These are phyloP conservation scores for Hirtodrosophila cameraria DNA, from an alignment of 2,888 invertebrate species.

Conservation along the genomic window DNA sequence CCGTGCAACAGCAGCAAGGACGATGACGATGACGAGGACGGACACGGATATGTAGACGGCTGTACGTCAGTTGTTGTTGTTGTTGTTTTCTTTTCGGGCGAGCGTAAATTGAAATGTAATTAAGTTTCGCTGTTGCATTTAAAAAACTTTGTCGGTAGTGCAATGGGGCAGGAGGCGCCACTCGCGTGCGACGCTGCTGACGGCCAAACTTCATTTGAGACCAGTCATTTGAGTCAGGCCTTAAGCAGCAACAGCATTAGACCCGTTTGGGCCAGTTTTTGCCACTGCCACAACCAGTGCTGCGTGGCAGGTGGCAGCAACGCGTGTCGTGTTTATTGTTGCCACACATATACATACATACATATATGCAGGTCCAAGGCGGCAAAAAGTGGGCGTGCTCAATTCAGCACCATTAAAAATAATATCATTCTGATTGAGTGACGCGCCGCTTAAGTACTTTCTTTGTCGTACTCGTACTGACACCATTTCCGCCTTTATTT, in stretches of 20 bases:
- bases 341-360: constrained; percentile 11
- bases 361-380: constrained; percentile 20
- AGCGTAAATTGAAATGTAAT: constrained; percentile 75
- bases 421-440: constrained; percentile 80
- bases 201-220: constrained; percentile 63
- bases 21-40: constrained; percentile 9
- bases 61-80: constrained; percentile 29
- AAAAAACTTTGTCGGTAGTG: constrained; percentile 13
- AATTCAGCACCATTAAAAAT: constrained; percentile 76
- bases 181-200: constrained; percentile 60
- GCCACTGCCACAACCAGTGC: constrained; percentile 9
- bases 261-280: constrained; percentile 2
- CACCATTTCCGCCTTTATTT: constrained; percentile 67
- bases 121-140: constrained; percentile 56
- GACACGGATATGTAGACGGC: constrained; percentile 16
- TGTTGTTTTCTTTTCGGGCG: constrained; percentile 6
- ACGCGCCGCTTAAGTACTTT: constrained; percentile 79
- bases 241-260: background rate
- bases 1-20: background rate
- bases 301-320: constrained; percentile 62
- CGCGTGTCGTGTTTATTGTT: constrained; percentile 64
- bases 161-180: constrained; percentile 28
- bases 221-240: constrained; percentile 14
- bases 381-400: constrained; percentile 8
- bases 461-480: constrained; percentile 70